These are phyloP conservation scores for Meloidogyne chitwoodi DNA, from an alignment of 1,140 invertebrate species.

Conservation along the genomic window DNA sequence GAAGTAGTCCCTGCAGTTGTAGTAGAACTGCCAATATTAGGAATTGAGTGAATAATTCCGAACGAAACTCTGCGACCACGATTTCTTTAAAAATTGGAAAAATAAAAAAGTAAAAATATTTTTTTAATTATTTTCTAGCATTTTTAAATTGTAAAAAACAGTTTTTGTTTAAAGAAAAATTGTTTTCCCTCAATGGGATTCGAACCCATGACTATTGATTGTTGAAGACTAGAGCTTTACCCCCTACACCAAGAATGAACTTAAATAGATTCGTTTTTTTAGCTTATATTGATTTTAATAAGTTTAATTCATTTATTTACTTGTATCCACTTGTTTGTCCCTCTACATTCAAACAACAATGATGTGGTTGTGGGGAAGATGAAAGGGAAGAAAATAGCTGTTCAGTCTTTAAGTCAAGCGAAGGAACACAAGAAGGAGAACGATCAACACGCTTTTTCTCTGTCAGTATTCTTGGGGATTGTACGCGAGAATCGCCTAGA, in stretches of 20 bases:
- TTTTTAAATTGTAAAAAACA: too few relatives aligned
- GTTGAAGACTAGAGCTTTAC: too few relatives aligned
- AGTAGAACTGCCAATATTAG: constrained; percentile 11
- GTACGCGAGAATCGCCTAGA: constrained; percentile 1
- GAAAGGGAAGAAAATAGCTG: constrained; percentile 7
- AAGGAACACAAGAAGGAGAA: constrained; percentile 3
- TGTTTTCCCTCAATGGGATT: too few relatives aligned
- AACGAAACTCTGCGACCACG: constrained; percentile 47
- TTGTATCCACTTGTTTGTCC: constrained; percentile 6
- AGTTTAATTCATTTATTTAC: background rate
- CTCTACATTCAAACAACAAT: constrained; percentile 9
- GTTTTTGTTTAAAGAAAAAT: too few relatives aligned
- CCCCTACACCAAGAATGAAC: background rate
- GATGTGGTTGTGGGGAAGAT: background rate
- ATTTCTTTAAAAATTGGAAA: constrained; percentile 20
- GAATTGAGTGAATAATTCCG: constrained; percentile 42
- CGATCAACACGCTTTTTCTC: constrained; percentile 2
- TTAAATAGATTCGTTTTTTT: too few relatives aligned
- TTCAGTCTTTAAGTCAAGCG: background rate
- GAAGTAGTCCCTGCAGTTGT: background rate
- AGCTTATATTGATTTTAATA: too few relatives aligned
- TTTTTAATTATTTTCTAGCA: too few relatives aligned
- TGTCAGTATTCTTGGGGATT: background rate
- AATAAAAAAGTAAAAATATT: background rate
- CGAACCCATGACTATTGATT: too few relatives aligned